Base-by-base conservation (phyloP, 2,888 invertebrate genomes). In the Ennomos fuscantarius region DNA sequence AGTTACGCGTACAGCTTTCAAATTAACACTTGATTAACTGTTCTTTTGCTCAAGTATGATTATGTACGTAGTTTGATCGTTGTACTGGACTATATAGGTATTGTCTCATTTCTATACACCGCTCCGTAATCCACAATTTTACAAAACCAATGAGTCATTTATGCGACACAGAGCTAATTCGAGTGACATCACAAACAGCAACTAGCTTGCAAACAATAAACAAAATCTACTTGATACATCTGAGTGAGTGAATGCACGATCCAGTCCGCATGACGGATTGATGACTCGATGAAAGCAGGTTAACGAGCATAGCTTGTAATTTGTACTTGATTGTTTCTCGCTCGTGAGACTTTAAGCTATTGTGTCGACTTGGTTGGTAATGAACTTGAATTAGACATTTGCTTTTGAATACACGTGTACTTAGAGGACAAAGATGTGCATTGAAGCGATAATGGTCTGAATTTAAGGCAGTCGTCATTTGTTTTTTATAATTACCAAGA, bases 271-370 rank as follows among this genome's bases (percentile, higher is more conserved):
- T 52, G 61, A 63, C 48, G 57, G 53, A 57, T 61, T 59, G 62
- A 53, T 57, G 50, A 58, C 15, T 47, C 34, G 63, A 62, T 63
- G 63, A 64, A 65, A 65, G 62, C 57, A 44, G 51, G 63, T 57
- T 57, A 62, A 68, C 62, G 62, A 65, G 63, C 60, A 15, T 45
- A 36, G 24, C 46, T 49, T 36, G 49, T 62, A 59, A 61, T 65
- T 62, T 59, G 53, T 39, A 50, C 54, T 48, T 31, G 58, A 59
- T 62, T 48, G 55, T 54, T 63, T 60, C 51, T 58, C 45, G 56
- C 47, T 57, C 59, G 48, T 63, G 60, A 35, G 54, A 62, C 43
- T 54, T 32, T 43, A 37, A 31, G 13, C 11, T 24, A 35, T 47
- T 36, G 46, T 46, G 31, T 9, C n/a, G 42, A 13, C 32, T 37